Evolutionary conservation across 2,797 vertebrate genomes (phyloP), one percentile per base, ranked within the genome.

Genomic region (Ctenosaura bakeri): DNA sequence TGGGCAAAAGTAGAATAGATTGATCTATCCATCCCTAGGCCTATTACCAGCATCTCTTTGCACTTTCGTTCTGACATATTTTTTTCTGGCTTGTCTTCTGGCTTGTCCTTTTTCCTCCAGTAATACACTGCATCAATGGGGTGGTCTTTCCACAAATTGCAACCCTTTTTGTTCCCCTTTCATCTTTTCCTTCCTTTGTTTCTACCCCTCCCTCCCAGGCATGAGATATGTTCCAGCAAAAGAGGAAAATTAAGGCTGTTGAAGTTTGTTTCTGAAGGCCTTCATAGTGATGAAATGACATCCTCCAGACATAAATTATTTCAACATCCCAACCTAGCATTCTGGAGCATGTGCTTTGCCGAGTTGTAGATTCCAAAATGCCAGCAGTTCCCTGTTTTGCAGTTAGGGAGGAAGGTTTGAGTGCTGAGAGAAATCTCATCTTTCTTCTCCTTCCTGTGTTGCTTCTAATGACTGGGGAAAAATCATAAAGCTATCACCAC

Each of bases 361-460:
- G 42, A 42, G n/a, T 64, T 66, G 71, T 69, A 54, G 86, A 96
- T 95, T 87, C 87, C 92, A 29, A 78, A 86, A 10, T 89, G 66
- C 32, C 89, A 71, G 54, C 88, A 71, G 50, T 35, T 92, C 81
- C 52, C 7, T 92, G 42, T 89, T 91, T 59, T 80, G 8, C 50
- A n/a, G 32, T 20, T 88, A 78, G 90, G 90, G 62, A 76, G 78
- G 52, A 85, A 91, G 64, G 64, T 20, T 84, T 76, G 9, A 46
- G 22, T 9, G 87, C 59, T 85, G 85, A 90, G 78, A 92, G 66
- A 84, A 93, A 89, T 82, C 32, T 64, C 62, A 42, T 81, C 42
- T 9, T 14, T 94, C 89, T 90, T 83, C 77, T n/a, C 87, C 82
- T 91, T 93, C 73, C 82, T 77, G 84, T 94, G 84, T 94, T 94